phyloP scores from a whole-genome alignment of 2,888 invertebrate genomes.

The Allolobophora icterica region DNA sequence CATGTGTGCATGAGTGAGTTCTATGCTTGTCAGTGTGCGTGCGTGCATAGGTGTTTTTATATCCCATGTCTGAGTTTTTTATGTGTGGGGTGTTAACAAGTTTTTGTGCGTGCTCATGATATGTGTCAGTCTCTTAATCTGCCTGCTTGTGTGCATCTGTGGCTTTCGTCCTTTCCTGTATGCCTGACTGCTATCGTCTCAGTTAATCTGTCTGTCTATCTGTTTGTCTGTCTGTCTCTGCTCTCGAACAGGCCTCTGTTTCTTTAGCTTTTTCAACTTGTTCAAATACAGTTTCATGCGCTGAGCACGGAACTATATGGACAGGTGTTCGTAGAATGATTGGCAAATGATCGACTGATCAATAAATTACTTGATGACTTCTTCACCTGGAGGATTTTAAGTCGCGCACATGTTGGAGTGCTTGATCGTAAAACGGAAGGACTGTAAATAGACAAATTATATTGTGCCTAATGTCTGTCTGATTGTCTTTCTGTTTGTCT shows the following conservation, averaged over 20 bases:
- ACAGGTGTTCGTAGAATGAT: neutral
- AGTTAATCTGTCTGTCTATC: neutral
- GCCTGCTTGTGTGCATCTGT: neutral
- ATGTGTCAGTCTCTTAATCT: neutral
- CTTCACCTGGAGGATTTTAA: neutral
- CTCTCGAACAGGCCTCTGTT: neutral
- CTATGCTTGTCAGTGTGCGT: neutral
- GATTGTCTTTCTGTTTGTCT: neutral
- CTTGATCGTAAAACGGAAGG: neutral
- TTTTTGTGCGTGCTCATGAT: neutral
- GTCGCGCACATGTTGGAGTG: neutral
- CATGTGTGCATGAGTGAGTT: neutral
- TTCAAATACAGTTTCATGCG: neutral
- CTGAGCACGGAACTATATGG: neutral
- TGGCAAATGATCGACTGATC: neutral
- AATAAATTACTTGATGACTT: neutral
- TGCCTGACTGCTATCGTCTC: neutral
- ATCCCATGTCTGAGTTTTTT: neutral
- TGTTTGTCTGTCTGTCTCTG: neutral
- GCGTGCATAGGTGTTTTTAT: neutral
- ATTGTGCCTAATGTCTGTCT: neutral
- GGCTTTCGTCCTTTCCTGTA: neutral
- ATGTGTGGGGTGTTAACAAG: neutral
- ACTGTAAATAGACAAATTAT: neutral
- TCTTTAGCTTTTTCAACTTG: constrained; percentile 6